phyloP scores from a whole-genome alignment of 2,113 vertebrate species.

The Ameiurus melas region DNA sequence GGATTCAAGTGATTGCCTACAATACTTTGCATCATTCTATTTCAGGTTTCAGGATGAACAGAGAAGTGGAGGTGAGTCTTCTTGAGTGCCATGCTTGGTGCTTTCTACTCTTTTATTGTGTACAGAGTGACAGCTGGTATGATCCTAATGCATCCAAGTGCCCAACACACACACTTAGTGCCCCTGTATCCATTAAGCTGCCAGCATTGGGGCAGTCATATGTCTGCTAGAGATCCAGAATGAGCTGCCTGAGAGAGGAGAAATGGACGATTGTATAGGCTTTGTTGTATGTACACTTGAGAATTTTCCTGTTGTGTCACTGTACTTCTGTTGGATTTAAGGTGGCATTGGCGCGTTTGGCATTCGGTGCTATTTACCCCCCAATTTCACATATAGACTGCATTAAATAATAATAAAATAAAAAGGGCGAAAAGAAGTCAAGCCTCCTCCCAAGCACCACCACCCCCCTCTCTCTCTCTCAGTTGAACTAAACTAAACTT shows the following conservation, averaged over 20 bases:
- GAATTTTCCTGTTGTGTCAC: background rate
- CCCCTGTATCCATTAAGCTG: slow-evolving; percentile 52
- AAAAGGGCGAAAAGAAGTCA: too few species aligned
- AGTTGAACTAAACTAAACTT: too few species aligned
- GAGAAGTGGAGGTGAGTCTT: background rate
- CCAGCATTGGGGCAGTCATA: slow-evolving; percentile 41
- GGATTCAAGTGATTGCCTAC: background rate
- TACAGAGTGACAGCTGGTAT: slow-evolving; percentile 39
- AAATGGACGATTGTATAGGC: background rate
- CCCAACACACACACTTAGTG: slow-evolving; percentile 31
- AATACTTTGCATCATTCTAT: too few species aligned
- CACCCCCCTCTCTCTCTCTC: too few species aligned
- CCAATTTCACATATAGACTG: too few species aligned
- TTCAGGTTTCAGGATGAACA: background rate
- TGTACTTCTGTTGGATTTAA: background rate
- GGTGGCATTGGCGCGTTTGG: background rate
- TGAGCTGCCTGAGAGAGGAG: slow-evolving; percentile 4
- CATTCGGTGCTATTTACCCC: background rate
- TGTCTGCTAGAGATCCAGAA: slow-evolving; percentile 59
- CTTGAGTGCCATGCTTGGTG: slow-evolving; percentile 30
- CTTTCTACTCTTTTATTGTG: slow-evolving; percentile 45
- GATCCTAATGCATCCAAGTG: slow-evolving; percentile 50
- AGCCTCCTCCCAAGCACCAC: too few species aligned
- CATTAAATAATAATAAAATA: too few species aligned
- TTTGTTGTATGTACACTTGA: background rate